Base-by-base conservation (phyloP, 1,140 invertebrate species). In the Halyomorpha halys region DNA sequence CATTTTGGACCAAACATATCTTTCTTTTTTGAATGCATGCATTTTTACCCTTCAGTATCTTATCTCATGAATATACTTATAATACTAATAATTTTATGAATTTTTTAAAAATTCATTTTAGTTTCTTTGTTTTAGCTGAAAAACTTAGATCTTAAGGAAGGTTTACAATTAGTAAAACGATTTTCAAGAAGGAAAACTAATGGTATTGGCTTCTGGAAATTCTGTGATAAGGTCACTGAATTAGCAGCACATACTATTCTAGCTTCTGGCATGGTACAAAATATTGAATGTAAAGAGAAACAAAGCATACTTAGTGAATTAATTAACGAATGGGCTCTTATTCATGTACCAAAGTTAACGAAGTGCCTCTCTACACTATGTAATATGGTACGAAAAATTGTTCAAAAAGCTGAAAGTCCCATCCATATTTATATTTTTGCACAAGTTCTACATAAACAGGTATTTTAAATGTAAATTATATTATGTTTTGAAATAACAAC, bases 401-500 rank as follows among this genome's bases (percentile, higher is more conserved):
- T 80, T 56, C 75, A 79, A 67, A 75, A 78, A 9, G 79, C 79
- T 18, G 77, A 79, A 64, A 80, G 79, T 68, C 79, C 80, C 64
- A 74, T 77, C 68, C 80, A 82, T 69, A 78, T 82, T 66, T 82
- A 81, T 71, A 76, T 76, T 59, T 78, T 82, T 65, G 77, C 76
- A 67, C 73, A 74, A 63, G 79, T 83, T 44, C 76, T 83, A 25
- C 72, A 78, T 18, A 76, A 78, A 61, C 76, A 83, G 74, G 82
- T 83, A 70, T 73, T 51, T 49, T 45, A 68, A 25, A 30, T 18
- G 3, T 30, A 25, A n/a, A 21, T 39, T 18, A 14, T 18, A 4
- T 39, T 54, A n/a, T 53, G 2, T 51, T 27, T 9, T 53, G 27
- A 30, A 30, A 30, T 30, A 30, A 30, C 27, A 4, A 30, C 27